Evolutionary conservation across 2,888 invertebrate genomes (phyloP).

Genomic region (Orthosia cruda): DNA sequence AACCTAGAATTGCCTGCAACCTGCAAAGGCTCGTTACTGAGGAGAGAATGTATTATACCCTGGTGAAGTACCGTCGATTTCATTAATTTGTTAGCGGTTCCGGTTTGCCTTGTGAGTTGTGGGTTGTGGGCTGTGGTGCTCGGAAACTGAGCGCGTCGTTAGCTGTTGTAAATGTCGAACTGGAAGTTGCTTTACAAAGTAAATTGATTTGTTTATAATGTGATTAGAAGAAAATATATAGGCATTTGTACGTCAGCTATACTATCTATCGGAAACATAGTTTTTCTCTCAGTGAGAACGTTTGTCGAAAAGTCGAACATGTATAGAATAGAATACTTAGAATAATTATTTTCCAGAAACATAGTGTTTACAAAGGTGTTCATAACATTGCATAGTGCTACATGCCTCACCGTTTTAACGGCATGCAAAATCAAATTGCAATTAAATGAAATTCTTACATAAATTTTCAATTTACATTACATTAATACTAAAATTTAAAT

Average conservation of each 20-base stretch:
- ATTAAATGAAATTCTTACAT: too few relatives aligned
- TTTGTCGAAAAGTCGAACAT: too few relatives aligned
- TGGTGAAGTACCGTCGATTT: conserved; percentile 45
- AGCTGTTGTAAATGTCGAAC: conserved; percentile 14
- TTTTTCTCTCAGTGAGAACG: too few relatives aligned
- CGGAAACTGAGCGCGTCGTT: conserved; percentile 12
- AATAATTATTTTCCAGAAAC: too few relatives aligned
- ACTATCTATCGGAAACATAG: neutral
- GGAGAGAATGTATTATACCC: conserved; percentile 38
- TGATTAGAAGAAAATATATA: neutral
- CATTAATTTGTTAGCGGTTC: conserved; percentile 54
- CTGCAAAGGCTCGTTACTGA: conserved; percentile 41
- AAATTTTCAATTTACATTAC: too few relatives aligned
- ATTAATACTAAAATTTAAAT: too few relatives aligned
- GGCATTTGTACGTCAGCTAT: neutral
- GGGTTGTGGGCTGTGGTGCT: conserved; percentile 9
- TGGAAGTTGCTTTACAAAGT: neutral
- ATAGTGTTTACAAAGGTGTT: too few relatives aligned
- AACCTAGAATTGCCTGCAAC: conserved; percentile 53
- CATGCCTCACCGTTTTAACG: too few relatives aligned
- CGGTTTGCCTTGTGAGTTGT: conserved; percentile 45
- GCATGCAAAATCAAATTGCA: too few relatives aligned
- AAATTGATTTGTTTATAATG: neutral
- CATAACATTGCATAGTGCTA: too few relatives aligned
- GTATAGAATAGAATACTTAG: too few relatives aligned